Conservation (phyloP, 2,888 invertebrate species). For the Ecliptopera silaceata region DNA sequence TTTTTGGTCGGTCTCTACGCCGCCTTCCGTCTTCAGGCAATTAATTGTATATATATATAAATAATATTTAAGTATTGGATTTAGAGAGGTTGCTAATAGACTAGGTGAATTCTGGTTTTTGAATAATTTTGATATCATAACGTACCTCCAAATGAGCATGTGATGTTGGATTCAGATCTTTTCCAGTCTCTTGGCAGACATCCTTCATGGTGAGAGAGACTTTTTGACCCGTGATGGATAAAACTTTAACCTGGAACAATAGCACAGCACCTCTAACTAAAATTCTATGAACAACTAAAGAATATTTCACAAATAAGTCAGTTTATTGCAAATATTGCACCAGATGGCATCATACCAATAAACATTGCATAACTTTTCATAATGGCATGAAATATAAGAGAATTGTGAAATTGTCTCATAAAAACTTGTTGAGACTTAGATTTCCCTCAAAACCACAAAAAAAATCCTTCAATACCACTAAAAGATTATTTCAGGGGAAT, state of each 20-base stretch:
- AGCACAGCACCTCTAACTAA: background rate
- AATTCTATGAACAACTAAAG: background rate
- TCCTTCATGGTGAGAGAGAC: slow-evolving; percentile 98
- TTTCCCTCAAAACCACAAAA: too few species aligned
- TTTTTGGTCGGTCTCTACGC: too few species aligned
- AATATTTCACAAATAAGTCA: background rate
- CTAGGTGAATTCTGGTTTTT: too few species aligned
- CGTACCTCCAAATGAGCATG: slow-evolving; percentile 85
- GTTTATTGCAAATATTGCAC: background rate
- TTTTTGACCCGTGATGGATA: slow-evolving; percentile 96
- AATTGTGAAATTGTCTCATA: background rate
- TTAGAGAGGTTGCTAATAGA: too few species aligned
- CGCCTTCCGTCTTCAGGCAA: too few species aligned
- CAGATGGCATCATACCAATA: background rate
- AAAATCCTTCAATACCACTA: too few species aligned
- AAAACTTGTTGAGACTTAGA: too few species aligned
- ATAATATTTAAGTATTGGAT: too few species aligned
- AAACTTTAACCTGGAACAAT: slow-evolving; percentile 88
- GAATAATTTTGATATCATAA: slow-evolving; percentile 48
- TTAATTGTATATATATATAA: too few species aligned
- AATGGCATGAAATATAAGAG: background rate
- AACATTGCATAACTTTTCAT: background rate
- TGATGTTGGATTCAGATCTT: slow-evolving; percentile 95
- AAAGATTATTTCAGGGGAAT: too few species aligned
- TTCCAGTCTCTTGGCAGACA: slow-evolving; percentile 97